A percentile compares a stretch with the other conserved stretches of the same genome.
These are phyloP conservation scores for Gymnothorax javanicus DNA, from an alignment of 2,797 vertebrate genomes.

Conservation along the genomic window DNA sequence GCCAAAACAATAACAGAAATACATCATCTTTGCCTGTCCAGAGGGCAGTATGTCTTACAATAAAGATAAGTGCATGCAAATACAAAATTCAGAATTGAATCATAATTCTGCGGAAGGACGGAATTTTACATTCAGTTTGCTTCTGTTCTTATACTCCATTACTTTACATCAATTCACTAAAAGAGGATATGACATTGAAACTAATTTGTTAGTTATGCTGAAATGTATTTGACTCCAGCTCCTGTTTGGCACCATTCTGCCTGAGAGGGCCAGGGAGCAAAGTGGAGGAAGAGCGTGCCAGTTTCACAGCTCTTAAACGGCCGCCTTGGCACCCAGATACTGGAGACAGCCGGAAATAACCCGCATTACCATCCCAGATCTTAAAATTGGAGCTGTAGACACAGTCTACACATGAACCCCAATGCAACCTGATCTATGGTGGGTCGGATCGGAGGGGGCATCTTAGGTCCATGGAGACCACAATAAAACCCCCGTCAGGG, in stretches of 20 bases:
- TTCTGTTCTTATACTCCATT: background rate
- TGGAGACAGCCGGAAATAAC: slow-evolving; percentile 31
- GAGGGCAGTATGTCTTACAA: background rate
- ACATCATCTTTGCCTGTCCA: background rate
- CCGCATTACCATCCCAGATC: background rate
- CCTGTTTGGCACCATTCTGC: background rate
- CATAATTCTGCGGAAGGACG: background rate
- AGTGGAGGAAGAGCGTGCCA: background rate
- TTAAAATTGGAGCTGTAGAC: slow-evolving; percentile 2
- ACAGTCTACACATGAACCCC: slow-evolving; percentile 24
- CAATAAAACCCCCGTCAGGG: background rate
- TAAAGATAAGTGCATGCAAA: no score
- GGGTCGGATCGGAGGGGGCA: background rate
- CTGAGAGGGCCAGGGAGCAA: background rate
- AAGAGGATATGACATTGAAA: background rate
- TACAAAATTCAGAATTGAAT: background rate
- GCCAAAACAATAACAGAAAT: background rate
- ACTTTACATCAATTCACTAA: background rate
- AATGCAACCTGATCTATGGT: slow-evolving; percentile 18
- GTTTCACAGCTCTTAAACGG: background rate
- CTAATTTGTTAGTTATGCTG: background rate
- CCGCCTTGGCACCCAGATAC: background rate
- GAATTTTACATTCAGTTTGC: background rate
- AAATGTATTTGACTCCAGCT: background rate
- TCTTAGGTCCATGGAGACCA: slow-evolving; percentile 9